Conservation (phyloP, 2,797 vertebrate genomes). For the Betta splendens region DNA sequence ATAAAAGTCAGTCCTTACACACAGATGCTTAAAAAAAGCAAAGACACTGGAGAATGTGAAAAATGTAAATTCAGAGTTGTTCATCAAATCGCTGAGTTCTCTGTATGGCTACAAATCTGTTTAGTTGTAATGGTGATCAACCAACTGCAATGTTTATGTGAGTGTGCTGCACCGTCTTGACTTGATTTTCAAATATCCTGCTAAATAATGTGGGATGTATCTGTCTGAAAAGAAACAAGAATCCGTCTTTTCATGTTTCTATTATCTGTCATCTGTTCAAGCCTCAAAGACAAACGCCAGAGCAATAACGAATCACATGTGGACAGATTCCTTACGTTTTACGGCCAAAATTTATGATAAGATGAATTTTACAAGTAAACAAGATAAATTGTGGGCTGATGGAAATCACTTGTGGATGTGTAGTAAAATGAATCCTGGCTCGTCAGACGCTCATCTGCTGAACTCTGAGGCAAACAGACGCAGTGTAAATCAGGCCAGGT, state of each 20-base stretch:
- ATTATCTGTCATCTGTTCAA: slow-evolving; percentile 25
- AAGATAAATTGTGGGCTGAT: slow-evolving; percentile 62
- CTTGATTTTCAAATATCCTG: background rate
- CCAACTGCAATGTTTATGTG: background rate
- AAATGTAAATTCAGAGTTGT: too few species aligned
- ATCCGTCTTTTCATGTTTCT: slow-evolving; percentile 19
- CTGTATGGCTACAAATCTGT: too few species aligned
- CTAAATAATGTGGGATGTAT: slow-evolving; percentile 79
- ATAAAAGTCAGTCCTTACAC: too few species aligned
- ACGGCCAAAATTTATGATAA: slow-evolving; percentile 59
- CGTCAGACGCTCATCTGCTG: slow-evolving; percentile 46
- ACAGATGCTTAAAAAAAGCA: too few species aligned
- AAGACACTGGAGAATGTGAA: too few species aligned
- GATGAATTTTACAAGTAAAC: slow-evolving; percentile 57
- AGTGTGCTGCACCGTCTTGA: background rate
- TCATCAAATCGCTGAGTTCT: too few species aligned
- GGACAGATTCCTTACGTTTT: slow-evolving; percentile 48
- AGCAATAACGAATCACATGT: slow-evolving; percentile 56
- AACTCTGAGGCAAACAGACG: slow-evolving; percentile 22
- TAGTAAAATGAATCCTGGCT: slow-evolving; percentile 49
- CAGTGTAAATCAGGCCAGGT: slow-evolving; percentile 2
- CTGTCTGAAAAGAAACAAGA: slow-evolving; percentile 53
- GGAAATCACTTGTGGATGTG: slow-evolving; percentile 42
- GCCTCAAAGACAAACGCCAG: slow-evolving; percentile 20
- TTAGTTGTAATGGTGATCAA: too few species aligned